These are phyloP conservation scores for Cyclargus thomasi DNA, from an alignment of 1,140 invertebrate genomes.

Conservation along the genomic window DNA sequence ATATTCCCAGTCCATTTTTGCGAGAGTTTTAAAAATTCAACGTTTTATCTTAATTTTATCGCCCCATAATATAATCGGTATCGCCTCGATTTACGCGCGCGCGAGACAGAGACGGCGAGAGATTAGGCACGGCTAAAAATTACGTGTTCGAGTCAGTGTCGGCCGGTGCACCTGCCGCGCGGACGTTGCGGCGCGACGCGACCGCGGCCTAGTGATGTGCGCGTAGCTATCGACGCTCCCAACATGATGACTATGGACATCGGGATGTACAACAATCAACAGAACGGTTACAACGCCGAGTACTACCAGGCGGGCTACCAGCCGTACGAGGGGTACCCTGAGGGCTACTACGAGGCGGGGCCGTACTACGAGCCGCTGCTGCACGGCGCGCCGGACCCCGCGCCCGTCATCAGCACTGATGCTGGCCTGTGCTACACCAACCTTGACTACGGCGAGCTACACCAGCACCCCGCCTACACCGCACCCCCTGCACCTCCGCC, in stretches of 20 bases:
- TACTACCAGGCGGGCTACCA: slow-evolving; percentile 64
- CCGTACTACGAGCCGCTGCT: slow-evolving; percentile 41
- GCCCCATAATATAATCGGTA: slow-evolving; percentile 34
- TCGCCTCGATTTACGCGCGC: slow-evolving; percentile 12
- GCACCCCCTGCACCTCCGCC: slow-evolving; percentile 49
- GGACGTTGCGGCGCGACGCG: slow-evolving; percentile 42
- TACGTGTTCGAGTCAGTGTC: slow-evolving; percentile 50
- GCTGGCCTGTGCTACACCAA: slow-evolving; percentile 93
- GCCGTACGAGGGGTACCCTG: slow-evolving; percentile 63
- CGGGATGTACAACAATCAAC: slow-evolving; percentile 73
- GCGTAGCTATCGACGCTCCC: slow-evolving; percentile 50
- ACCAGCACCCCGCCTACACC: slow-evolving; percentile 42
- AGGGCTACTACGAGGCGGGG: slow-evolving; percentile 60
- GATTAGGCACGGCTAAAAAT: slow-evolving; percentile 51
- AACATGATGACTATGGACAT: slow-evolving; percentile 76
- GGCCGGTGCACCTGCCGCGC: slow-evolving; percentile 52
- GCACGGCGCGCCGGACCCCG: slow-evolving; percentile 40
- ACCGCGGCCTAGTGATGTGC: slow-evolving; percentile 54
- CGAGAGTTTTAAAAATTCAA: not conserved
- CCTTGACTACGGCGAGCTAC: slow-evolving; percentile 81
- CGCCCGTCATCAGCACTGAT: slow-evolving; percentile 85
- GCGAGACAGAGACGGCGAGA: slow-evolving; percentile 42
- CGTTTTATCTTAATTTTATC: slow-evolving; percentile 30
- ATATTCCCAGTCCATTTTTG: not conserved
- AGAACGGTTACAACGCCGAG: slow-evolving; percentile 61